Base-by-base conservation (phyloP, 2,888 invertebrate species). In the Nomada hirtipes region DNA sequence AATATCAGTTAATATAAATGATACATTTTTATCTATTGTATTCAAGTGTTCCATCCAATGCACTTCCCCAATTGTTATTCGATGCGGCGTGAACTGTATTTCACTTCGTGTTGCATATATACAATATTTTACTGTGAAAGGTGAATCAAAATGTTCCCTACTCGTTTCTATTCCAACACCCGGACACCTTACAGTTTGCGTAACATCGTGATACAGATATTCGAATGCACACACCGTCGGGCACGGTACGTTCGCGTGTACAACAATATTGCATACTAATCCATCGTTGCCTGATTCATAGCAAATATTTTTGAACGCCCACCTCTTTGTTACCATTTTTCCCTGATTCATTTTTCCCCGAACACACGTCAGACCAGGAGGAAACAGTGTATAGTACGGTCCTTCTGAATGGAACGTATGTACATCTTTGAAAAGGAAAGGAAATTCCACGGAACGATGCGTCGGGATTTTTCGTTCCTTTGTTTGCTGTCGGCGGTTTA, bases 191-290 rank as follows among this genome's bases (percentile, higher is more conserved):
- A 36, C 15, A 0, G 52, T 72, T 82, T 80, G 68, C 82, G 82
- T 68, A 82, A 82, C 47, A 57, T 55, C 64, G 42, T 76, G 59
- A 79, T 64, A 76, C 74, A 55, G 68, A 76, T 82, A 80, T 76
- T 80, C 71, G 76, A 72, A 68, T 81, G 57, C 50, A 20, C 36
- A 4, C 36, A 53, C 70, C 53, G 52, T 11, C 50, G 55, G 29
- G 47, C 23, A n/a, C 36, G 36, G 13, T 47, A 47, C 47, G 29
- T 63, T 64, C 50, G 18, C 15, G 23, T 52, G 44, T 23, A 15
- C 26, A 4, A 23, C 50, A 50, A 74, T 75, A 63, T 36, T 42
- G 15, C 36, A 11, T 44, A 10, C 20, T 42, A 15, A 52, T 15
- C 36, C 23, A n/a, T 44, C 53, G 50, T 61, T 78, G 63, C 47